Evolutionary conservation across 37 sponge, comb jelly and placozoan species (phyloP).

Genomic region (Mnemiopsis leidyi): DNA sequence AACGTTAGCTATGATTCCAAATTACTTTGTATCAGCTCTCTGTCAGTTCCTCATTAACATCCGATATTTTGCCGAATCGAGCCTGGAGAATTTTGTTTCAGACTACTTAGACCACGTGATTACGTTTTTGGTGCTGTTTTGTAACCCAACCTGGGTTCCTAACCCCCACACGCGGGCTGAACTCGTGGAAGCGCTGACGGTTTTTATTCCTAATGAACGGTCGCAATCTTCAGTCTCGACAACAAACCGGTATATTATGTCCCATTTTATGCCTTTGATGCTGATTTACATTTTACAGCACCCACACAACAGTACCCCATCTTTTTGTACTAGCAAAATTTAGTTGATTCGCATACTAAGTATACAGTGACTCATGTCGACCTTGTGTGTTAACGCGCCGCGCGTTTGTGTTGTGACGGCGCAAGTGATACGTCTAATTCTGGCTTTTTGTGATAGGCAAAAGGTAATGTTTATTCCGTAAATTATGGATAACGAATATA

Average conservation of each 20-base stretch:
- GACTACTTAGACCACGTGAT: neutral
- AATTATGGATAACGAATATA: too few species aligned
- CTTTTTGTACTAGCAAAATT: conserved; percentile 21
- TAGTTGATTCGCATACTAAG: neutral
- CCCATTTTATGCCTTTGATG: neutral
- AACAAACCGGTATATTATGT: neutral
- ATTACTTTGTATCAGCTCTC: neutral
- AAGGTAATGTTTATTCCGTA: too few species aligned
- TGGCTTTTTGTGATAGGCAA: too few species aligned
- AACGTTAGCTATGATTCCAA: neutral
- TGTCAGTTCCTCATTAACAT: conserved; percentile 39
- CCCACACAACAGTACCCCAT: neutral
- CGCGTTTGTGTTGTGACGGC: too few species aligned
- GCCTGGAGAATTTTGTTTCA: neutral
- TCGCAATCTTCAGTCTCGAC: neutral
- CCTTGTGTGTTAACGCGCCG: conserved; percentile 1
- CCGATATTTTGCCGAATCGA: conserved; percentile 10
- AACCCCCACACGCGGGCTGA: conserved; percentile 44
- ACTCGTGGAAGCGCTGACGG: conserved; percentile 5
- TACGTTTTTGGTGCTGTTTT: conserved; percentile 30
- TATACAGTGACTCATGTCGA: conserved; percentile 12
- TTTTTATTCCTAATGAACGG: conserved; percentile 27
- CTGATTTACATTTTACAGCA: too few species aligned
- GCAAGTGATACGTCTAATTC: too few species aligned
- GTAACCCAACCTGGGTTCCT: neutral